A percentile compares a stretch with the other conserved stretches of the same genome.
These are phyloP conservation scores for Chrysodeixis includens DNA, from an alignment of 2,888 invertebrate species.

Conservation along the genomic window DNA sequence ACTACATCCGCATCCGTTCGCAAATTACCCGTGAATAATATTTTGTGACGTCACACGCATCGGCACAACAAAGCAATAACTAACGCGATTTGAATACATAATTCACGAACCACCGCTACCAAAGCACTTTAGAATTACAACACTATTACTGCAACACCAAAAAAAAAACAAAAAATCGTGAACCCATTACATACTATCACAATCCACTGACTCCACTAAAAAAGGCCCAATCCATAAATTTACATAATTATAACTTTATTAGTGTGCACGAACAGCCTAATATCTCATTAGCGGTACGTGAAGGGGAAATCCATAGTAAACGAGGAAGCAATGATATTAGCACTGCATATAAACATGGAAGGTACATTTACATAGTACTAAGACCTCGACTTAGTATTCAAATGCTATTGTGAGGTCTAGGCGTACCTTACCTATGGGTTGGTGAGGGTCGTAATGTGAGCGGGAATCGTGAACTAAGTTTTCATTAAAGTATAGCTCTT, in stretches of 20 bases:
- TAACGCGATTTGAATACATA: neutral
- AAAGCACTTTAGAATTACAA: neutral
- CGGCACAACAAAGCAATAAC: slow-evolving; percentile 3
- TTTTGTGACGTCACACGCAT: slow-evolving; percentile 1
- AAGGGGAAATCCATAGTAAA: slow-evolving; percentile 36
- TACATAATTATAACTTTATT: slow-evolving; percentile 28
- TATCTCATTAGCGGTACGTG: slow-evolving; percentile 45
- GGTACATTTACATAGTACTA: slow-evolving; percentile 60
- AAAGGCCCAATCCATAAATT: slow-evolving; percentile 23
- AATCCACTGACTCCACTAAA: slow-evolving; percentile 3
- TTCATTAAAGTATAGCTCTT: neutral
- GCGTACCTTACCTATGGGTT: slow-evolving; percentile 25
- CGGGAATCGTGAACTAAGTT: slow-evolving; percentile 18
- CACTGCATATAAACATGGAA: slow-evolving; percentile 50
- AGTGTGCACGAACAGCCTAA: slow-evolving; percentile 46
- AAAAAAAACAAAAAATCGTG: neutral
- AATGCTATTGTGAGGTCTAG: slow-evolving; percentile 51
- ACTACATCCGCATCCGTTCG: slow-evolving; percentile 4
- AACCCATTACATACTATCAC: slow-evolving; percentile 15
- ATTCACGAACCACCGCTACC: neutral
- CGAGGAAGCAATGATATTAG: slow-evolving; percentile 56
- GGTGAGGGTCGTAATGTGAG: slow-evolving; percentile 33
- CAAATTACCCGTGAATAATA: slow-evolving; percentile 2
- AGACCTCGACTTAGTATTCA: slow-evolving; percentile 62
- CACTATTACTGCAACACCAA: no score